Evolutionary conservation across 2,797 vertebrate species (phyloP).

Genomic region (Smutsia gigantea): DNA sequence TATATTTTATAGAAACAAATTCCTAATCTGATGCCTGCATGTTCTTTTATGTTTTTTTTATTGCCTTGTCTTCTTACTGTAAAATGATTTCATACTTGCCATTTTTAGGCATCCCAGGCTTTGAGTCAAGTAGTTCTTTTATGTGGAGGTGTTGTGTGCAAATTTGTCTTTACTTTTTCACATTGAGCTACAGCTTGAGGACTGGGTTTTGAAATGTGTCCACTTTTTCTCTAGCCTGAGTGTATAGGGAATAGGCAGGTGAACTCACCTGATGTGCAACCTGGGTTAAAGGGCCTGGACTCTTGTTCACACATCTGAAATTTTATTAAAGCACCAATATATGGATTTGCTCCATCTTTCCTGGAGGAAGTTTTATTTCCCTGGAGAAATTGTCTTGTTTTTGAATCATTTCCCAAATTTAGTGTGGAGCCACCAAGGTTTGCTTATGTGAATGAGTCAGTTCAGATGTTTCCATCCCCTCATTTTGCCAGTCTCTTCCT

Average conservation of each 20-base stretch:
- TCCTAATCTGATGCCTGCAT: neutral
- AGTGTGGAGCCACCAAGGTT: neutral
- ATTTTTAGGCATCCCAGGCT: neutral
- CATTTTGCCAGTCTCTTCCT: neutral
- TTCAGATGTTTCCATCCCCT: neutral
- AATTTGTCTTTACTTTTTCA: constrained; percentile 2
- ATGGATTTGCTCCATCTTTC: neutral
- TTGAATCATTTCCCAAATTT: constrained; percentile 31
- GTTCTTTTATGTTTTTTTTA: neutral
- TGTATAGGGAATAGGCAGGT: neutral
- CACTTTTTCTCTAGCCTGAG: neutral
- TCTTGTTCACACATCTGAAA: neutral
- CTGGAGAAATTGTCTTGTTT: neutral
- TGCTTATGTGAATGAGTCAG: neutral
- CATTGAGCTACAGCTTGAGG: neutral
- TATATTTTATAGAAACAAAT: neutral
- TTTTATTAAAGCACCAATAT: neutral
- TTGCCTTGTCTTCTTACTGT: neutral
- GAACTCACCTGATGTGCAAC: neutral
- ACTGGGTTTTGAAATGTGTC: neutral
- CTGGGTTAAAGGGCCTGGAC: neutral
- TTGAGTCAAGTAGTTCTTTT: neutral
- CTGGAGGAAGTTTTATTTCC: constrained; percentile 45
- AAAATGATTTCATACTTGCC: neutral
- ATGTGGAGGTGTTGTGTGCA: neutral